Percentiles rank a stretch among this genome's conserved stretches.
These are phyloP conservation scores for Danio choprae DNA, from an alignment of 2,797 vertebrate species.

Conservation along the genomic window DNA sequence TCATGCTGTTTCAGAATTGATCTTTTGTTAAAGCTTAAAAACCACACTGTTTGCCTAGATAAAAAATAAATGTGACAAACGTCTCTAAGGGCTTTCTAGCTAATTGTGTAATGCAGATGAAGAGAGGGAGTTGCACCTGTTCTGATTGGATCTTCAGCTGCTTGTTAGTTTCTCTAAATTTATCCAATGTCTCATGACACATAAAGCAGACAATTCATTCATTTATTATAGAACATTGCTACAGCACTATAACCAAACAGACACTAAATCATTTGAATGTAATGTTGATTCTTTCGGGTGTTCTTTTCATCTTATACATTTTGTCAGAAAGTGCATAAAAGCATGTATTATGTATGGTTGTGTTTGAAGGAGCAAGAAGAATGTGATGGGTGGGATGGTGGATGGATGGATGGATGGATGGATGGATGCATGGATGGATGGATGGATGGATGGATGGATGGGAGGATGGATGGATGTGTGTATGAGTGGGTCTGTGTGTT, in stretches of 20 bases:
- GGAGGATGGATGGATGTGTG: no score
- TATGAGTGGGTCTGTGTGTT: no score
- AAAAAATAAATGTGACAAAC: conserved; percentile 12
- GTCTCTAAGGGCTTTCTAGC: not conserved
- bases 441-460: no score
- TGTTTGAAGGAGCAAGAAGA: no score
- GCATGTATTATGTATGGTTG: no score
- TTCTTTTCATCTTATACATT: not conserved
- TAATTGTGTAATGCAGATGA: not conserved
- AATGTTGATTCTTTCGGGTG: not conserved
- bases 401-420: no score
- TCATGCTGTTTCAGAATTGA: not conserved
- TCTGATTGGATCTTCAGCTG: conserved; percentile 27
- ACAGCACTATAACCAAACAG: not conserved
- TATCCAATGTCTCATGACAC: not conserved
- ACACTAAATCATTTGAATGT: conserved; percentile 3
- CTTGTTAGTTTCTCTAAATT: conserved; percentile 13
- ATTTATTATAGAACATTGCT: not conserved
- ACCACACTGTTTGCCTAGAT: not conserved
- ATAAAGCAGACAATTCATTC: conserved; percentile 1
- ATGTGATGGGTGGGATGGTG: no score
- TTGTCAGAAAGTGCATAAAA: not conserved
- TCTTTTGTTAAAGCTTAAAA: not conserved
- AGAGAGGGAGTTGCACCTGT: conserved; percentile 27
- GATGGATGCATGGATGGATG: no score